A percentile compares a stretch with the other conserved stretches of the same genome.
phyloP scores from a whole-genome alignment of 2,888 invertebrate genomes.

The Ophion obscuratus region DNA sequence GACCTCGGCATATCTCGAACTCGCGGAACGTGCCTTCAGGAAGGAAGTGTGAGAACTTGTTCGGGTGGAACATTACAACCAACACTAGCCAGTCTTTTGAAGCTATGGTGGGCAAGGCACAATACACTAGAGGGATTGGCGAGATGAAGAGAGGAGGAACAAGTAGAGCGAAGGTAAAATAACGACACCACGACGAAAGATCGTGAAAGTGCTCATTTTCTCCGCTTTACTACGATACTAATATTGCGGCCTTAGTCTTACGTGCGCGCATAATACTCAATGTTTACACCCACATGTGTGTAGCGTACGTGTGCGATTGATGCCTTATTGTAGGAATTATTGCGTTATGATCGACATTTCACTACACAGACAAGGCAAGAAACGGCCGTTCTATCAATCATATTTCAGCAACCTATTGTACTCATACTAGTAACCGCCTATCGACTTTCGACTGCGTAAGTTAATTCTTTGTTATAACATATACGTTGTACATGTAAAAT shows the following conservation, averaged over 20 bases:
- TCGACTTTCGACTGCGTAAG: no score
- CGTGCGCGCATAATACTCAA: not conserved
- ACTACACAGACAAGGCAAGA: not conserved
- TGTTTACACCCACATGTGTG: not conserved
- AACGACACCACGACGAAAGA: not conserved
- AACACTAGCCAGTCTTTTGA: not conserved
- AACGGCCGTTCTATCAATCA: no score
- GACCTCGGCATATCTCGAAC: slow-evolving; percentile 1
- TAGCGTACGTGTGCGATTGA: not conserved
- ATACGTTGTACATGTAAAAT: no score
- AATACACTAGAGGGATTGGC: not conserved
- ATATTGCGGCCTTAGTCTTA: not conserved
- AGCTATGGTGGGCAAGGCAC: not conserved
- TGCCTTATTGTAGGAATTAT: not conserved
- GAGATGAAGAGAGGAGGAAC: not conserved
- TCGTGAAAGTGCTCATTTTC: not conserved
- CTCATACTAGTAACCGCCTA: no score
- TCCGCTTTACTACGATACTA: not conserved
- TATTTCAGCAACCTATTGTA: no score
- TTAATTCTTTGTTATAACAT: no score
- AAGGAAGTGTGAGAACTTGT: slow-evolving; percentile 7
- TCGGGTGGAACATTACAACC: not conserved
- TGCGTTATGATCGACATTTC: not conserved
- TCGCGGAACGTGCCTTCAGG: not conserved
- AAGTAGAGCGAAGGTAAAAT: slow-evolving; percentile 2